Base-by-base conservation (phyloP, 2,113 vertebrate species). In the Etia nguti region DNA sequence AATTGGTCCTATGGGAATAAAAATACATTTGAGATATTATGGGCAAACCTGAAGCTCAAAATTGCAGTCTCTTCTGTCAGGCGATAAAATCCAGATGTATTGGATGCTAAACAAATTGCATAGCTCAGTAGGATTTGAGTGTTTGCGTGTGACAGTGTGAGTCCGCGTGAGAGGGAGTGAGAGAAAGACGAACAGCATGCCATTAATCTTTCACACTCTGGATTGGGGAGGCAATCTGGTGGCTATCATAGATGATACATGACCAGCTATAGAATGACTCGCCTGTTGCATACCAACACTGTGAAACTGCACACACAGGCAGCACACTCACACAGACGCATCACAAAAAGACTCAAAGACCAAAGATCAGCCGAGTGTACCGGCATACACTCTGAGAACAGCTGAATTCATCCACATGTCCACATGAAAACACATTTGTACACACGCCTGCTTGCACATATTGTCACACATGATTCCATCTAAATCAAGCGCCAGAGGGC, bases 211-310 rank as follows among this genome's bases (percentile, higher is more conserved):
- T 94, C 92, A 89, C 89, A 91, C 82, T 79, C 77, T 89, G 92
- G 84, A 90, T 93, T 90, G 91, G 59, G 84, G 83, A 95, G 88
- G 94, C 95, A 95, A 95, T 96, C 95, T 95, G 91, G 88, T 90
- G 87, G 89, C 95, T 92, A 94, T 96, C 95, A 95, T 94, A 89
- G 92, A 95, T 96, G 95, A 96, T 96, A 89, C 95, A 96, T 93
- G 92, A 93, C 81, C 91, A 24, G 80, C 91, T 84, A 88, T 92
- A 87, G 86, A 90, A 89, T 48, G 87, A 88, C 43, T 92, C 50
- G 87, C 89, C 94, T 94, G 94, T 95, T 94, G 93, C 93, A 94
- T 95, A 93, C 92, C 84, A 94, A 94, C 92, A 20, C 18, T 2
- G 50, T 62, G 59, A 68, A 82, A 38, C 62, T 8, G 24, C 41